Percentiles rank a stretch among this genome's conserved stretches.
Conservation (phyloP, 1,140 invertebrate genomes). For the Drosophila lini region DNA sequence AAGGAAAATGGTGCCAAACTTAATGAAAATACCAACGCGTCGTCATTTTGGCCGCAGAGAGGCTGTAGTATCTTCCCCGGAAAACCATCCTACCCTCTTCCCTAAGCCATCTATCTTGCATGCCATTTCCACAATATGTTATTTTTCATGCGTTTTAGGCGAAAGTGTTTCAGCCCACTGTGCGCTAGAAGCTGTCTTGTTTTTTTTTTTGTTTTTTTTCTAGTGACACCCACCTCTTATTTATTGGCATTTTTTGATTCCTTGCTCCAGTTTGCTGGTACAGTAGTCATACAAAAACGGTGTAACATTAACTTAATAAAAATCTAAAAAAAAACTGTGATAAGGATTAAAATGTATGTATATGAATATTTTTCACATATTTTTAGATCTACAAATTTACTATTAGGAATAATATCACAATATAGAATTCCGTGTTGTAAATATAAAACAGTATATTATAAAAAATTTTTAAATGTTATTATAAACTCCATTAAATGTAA, state of each 20-base stretch:
- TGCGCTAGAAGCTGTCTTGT: slow-evolving; percentile 18
- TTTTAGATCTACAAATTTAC: no score
- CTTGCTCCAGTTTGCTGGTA: slow-evolving; percentile 28
- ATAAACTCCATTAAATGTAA: no score
- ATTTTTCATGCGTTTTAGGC: slow-evolving; percentile 71
- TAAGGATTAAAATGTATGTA: no score
- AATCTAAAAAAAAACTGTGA: no score
- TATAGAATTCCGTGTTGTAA: no score
- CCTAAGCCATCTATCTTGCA: slow-evolving; percentile 14
- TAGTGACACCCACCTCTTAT: slow-evolving; percentile 10
- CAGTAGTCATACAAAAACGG: slow-evolving; percentile 1
- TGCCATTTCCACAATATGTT: slow-evolving; percentile 53
- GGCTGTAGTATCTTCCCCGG: slow-evolving; percentile 15
- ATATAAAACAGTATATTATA: no score
- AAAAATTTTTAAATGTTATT: no score
- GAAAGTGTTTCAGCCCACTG: slow-evolving; percentile 59
- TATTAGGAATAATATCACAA: no score
- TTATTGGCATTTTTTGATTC: slow-evolving; percentile 61
- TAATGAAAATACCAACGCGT: slow-evolving; percentile 79
- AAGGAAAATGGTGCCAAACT: slow-evolving; percentile 70
- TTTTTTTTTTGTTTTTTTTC: background rate
- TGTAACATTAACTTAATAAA: background rate
- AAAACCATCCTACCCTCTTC: background rate
- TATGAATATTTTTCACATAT: no score
- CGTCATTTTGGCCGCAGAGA: slow-evolving; percentile 72